phyloP scores from a whole-genome alignment of 1,140 invertebrate species.

The Chironomus striatipennis region DNA sequence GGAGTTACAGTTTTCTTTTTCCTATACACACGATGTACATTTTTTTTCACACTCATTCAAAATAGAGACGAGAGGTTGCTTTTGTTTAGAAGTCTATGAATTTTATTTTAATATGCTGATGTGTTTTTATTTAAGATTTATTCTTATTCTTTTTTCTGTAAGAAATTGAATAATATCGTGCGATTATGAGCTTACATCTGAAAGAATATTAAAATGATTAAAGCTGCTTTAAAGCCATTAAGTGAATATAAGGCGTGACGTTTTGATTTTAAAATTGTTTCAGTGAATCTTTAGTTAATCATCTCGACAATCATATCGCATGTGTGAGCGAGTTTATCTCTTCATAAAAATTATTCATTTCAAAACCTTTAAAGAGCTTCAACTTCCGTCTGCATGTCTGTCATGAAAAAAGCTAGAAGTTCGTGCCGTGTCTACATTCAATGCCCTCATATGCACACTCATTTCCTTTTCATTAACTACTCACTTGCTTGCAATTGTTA shows the following conservation, averaged over 20 bases:
- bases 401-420: not conserved
- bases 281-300: too few relatives aligned
- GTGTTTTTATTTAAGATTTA: not conserved
- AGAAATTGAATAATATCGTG: constrained; percentile 6
- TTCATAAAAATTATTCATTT: too few relatives aligned
- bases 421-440: not conserved
- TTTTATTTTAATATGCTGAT: not conserved
- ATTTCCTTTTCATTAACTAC: constrained; percentile 14
- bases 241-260: constrained; percentile 5
- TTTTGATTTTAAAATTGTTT: not conserved
- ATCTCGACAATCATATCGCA: too few relatives aligned
- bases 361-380: too few relatives aligned
- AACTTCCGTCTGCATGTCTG: too few relatives aligned
- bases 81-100: not conserved
- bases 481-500: constrained; percentile 3
- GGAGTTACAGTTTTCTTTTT: not conserved
- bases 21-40: not conserved
- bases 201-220: not conserved
- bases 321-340: too few relatives aligned
- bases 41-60: not conserved
- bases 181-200: not conserved
- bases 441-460: not conserved
- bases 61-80: too few relatives aligned
- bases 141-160: too few relatives aligned
- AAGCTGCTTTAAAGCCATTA: not conserved